Evolutionary conservation across 2,113 vertebrate species (phyloP).

Genomic region (Chionomys nivalis): DNA sequence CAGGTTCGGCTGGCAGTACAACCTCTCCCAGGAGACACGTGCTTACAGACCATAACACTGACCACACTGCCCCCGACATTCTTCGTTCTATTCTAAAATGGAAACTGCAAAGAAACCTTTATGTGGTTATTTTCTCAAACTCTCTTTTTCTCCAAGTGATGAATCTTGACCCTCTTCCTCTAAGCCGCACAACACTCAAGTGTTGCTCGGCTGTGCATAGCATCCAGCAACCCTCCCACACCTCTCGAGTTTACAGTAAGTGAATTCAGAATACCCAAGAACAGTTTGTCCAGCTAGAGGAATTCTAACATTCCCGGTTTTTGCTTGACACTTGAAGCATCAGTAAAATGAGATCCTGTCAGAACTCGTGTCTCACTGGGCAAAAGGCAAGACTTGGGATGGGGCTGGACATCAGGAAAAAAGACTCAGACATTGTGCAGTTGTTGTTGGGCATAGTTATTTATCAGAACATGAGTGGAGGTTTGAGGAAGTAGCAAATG

Average conservation of each 20-base stretch:
- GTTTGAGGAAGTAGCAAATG: neutral
- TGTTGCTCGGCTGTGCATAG: conserved; percentile 54
- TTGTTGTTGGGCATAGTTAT: neutral
- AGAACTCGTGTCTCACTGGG: neutral
- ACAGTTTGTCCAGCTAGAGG: conserved; percentile 53
- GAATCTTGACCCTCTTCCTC: conserved; percentile 57
- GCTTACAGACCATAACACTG: conserved; percentile 33
- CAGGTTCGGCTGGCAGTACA: neutral
- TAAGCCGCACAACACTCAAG: conserved; percentile 27
- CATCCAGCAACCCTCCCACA: neutral
- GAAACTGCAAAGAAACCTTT: conserved; percentile 49
- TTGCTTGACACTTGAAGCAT: conserved; percentile 31
- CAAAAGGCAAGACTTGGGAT: neutral
- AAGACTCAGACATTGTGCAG: neutral
- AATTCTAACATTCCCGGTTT: conserved; percentile 57
- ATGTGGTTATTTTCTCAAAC: conserved; percentile 63
- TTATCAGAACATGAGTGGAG: neutral
- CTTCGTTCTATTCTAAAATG: conserved; percentile 59
- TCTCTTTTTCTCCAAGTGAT: conserved; percentile 52
- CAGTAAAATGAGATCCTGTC: neutral
- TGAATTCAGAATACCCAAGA: conserved; percentile 41
- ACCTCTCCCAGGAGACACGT: conserved; percentile 27
- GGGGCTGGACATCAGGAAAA: neutral
- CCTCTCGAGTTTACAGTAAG: conserved; percentile 49
- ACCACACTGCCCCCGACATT: conserved; percentile 41